Evolutionary conservation across 2,888 invertebrate genomes (phyloP), one percentile per base, ranked within the genome.

Genomic region (Prosapia bicincta): DNA sequence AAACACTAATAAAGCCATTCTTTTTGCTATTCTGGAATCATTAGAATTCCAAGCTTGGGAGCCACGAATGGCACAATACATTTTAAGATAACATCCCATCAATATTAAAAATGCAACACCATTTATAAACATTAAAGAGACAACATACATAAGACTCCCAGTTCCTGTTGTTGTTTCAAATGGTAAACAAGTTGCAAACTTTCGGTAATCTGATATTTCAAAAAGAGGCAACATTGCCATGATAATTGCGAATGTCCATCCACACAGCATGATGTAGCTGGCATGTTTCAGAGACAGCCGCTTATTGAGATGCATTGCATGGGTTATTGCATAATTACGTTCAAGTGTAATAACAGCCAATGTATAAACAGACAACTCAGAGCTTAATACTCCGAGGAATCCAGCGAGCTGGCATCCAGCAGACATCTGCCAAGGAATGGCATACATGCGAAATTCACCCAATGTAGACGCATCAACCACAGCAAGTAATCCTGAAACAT

Each of bases 41-140:
- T 98, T 98, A 2, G 96, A 96, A 85, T 98, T 98, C 98, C 98
- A 98, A 0, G 97, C 97, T 84, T 96, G 81, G 0, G 97, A 97
- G 76, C 97, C 97, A n/a, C 97, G 90, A 80, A 98, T 97, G 74
- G 97, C 96, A 86, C 97, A 96, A 86, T 98, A 98, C 96, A 98
- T 98, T 86, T 97, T 97, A 77, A 97, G 88, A 85, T 98, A 98
- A 85, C 98, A 98, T 74, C 96, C 95, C 90, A 98, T 96, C 73
- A 99, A 90, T 76, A 97, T 96, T 32, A 96, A 87, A 85, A 99
- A 99, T 1, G 98, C 97, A 25, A 96, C 88, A 3, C 98, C 97
- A 85, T 98, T 99, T 83, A 97, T 91, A 78, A 93, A 88, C 88
- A 99, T 95, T 74, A 98, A 88, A 80, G 95, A 92, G 1, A 96